These are phyloP conservation scores for Symphodus melops DNA, from an alignment of 2,113 vertebrate species.

Conservation along the genomic window DNA sequence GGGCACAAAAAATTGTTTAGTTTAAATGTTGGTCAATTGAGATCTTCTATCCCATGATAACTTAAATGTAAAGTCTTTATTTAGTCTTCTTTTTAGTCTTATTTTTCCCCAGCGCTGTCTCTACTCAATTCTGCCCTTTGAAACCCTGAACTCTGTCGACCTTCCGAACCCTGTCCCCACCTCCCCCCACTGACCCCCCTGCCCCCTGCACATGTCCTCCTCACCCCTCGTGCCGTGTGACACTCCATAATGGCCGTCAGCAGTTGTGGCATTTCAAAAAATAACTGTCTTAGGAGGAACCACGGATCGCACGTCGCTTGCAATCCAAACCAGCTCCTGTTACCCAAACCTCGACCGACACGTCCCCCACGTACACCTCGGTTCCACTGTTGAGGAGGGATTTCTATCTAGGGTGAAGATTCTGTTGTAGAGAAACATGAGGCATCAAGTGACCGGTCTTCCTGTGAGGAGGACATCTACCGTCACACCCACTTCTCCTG, in stretches of 20 bases:
- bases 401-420: constrained; percentile 61
- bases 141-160: too few relatives aligned
- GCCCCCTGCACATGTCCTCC: too few relatives aligned
- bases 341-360: constrained; percentile 18
- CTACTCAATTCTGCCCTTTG: too few relatives aligned
- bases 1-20: too few relatives aligned
- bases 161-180: too few relatives aligned
- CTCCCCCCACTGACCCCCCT: too few relatives aligned
- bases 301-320: constrained; percentile 24
- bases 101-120: too few relatives aligned
- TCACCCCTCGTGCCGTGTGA: too few relatives aligned
- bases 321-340: constrained; percentile 25
- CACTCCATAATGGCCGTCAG: background rate
- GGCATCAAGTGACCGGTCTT: constrained; percentile 4
- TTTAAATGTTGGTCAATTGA: background rate
- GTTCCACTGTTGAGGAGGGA: constrained; percentile 26
- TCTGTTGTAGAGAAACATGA: constrained; percentile 7
- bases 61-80: too few relatives aligned
- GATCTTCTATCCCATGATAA: background rate
- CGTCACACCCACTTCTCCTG: background rate
- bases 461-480: background rate
- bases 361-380: constrained; percentile 40
- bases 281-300: constrained; percentile 25
- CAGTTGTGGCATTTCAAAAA: constrained; percentile 14
- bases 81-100: too few relatives aligned